These are phyloP conservation scores for Pollenia griseotomentosa DNA, from an alignment of 2,888 invertebrate genomes.

Conservation along the genomic window DNA sequence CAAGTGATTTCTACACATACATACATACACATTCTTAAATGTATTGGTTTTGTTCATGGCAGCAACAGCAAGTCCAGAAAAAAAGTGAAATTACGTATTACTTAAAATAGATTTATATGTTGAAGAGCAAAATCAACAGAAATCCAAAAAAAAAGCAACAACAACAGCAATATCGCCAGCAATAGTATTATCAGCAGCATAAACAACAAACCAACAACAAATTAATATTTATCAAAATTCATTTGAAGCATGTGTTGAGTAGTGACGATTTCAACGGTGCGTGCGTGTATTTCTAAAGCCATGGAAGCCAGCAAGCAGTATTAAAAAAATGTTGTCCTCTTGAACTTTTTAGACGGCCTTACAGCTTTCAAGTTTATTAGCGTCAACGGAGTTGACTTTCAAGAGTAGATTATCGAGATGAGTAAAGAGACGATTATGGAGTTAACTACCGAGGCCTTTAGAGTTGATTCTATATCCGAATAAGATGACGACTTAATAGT, in stretches of 20 bases:
- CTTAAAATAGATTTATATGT: conserved; percentile 42
- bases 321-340: too few species aligned
- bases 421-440: too few species aligned
- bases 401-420: too few species aligned
- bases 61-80: not conserved
- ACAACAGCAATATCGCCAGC: not conserved
- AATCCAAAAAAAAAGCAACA: not conserved
- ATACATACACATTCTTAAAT: not conserved
- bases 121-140: conserved; percentile 17
- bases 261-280: conserved; percentile 8
- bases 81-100: conserved; percentile 2
- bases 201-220: conserved; percentile 17
- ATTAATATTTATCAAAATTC: conserved; percentile 42
- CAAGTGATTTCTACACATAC: not conserved
- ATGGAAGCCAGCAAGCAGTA: too few species aligned
- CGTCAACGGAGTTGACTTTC: too few species aligned
- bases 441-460: too few species aligned
- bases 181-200: not conserved
- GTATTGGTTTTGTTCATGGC: not conserved
- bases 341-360: too few species aligned
- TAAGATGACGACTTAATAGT: too few species aligned
- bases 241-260: conserved; percentile 51
- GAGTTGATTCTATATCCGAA: too few species aligned
- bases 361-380: too few species aligned
- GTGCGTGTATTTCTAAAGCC: too few species aligned